Percentiles rank a stretch among this genome's conserved stretches.
Evolutionary conservation across 2,888 invertebrate genomes (phyloP).

Genomic region (Rhagophthalmus giganteus): DNA sequence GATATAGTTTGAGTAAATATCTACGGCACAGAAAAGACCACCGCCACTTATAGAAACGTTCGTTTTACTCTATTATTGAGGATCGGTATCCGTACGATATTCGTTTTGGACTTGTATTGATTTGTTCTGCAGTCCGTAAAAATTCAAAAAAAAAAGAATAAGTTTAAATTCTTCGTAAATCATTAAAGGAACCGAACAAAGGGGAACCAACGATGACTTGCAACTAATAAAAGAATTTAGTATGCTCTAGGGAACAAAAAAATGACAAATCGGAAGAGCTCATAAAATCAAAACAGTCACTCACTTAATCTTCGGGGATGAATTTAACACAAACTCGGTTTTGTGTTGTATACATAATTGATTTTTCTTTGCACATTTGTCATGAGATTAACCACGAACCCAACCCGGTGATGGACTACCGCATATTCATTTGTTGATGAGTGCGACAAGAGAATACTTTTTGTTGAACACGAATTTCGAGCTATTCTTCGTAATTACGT

Average conservation of each 20-base stretch:
- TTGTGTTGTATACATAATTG: conserved; percentile 13
- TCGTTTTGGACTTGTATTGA: too few species aligned
- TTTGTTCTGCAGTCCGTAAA: too few species aligned
- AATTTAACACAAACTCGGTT: conserved; percentile 11
- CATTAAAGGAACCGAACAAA: conserved; percentile 9
- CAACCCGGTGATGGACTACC: conserved; percentile 8
- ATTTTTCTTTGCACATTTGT: conserved; percentile 7
- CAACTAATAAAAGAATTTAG: conserved; percentile 11
- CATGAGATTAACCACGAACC: conserved; percentile 11
- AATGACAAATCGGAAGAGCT: conserved; percentile 13
- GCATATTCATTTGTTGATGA: conserved; percentile 1
- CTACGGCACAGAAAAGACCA: too few species aligned
- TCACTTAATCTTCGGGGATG: conserved; percentile 6
- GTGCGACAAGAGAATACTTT: too few species aligned
- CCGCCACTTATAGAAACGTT: too few species aligned
- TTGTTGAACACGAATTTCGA: too few species aligned
- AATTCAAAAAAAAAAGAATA: neutral
- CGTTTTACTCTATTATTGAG: too few species aligned
- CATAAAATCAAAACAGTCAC: conserved; percentile 15
- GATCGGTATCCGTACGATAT: too few species aligned
- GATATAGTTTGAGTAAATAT: too few species aligned
- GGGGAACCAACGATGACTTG: conserved; percentile 6
- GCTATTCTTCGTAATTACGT: too few species aligned
- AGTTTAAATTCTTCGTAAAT: conserved; percentile 5
- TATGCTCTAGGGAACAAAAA: conserved; percentile 12